Evolutionary conservation across 2,888 invertebrate genomes (phyloP), one percentile per base, ranked within the genome.

Genomic region (Limenitis camilla): DNA sequence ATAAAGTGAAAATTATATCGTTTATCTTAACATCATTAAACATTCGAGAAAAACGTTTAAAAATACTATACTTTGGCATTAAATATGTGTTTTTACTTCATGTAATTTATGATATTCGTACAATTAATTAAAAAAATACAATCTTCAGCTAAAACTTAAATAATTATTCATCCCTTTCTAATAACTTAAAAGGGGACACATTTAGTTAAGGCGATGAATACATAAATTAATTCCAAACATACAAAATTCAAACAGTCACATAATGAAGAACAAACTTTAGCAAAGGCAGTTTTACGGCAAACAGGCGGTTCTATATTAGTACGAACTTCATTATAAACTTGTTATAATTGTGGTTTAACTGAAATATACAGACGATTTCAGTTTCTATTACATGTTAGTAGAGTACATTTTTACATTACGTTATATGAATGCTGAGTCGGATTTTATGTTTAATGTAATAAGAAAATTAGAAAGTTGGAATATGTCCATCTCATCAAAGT

Each of bases 251-350:
- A 35, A 41, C 46, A 52, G 47, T 53, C 49, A 39, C 49, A 28
- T 53, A 53, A 56, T 56, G 49, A 56, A 56, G 55, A 55, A 55
- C 52, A 52, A 53, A 56, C 55, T 56, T 56, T 32, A 53, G 42
- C 49, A 45, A 49, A 49, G 52, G 48, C 55, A 52, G 55, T 55
- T 55, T 52, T 49, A 55, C 52, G 31, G 52, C 39, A 48, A 39
- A 39, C 52, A 49, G 48, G 40, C 52, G 49, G 32, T 44, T 44
- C 50, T 40, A 48, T 48, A 55, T 52, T 53, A 54, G 41, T 55
- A 52, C 45, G 44, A 52, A 55, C 49, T 55, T 55, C 52, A 41
- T 49, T 49, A 55, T 40, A 49, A 55, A 52, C 33, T 55, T 55
- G 49, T 45, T 42, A 55, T 55, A 55, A 52, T 49, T 55, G 52